These are phyloP conservation scores for Pediacus dermestoides DNA, from an alignment of 2,888 invertebrate species.

Conservation along the genomic window DNA sequence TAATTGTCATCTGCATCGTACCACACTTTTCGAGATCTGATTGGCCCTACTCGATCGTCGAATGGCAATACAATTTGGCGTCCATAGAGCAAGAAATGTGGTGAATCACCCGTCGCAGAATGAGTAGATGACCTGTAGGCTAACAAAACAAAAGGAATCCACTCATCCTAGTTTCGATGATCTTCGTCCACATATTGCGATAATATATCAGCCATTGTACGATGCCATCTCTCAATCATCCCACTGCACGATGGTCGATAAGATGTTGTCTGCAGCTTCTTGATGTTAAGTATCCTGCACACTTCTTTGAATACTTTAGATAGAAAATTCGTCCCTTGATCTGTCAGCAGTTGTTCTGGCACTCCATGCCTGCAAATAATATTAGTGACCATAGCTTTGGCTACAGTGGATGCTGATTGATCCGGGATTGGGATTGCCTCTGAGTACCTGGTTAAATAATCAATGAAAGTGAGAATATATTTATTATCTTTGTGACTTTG, in stretches of 20 bases:
- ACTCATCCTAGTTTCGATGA: conserved; percentile 32
- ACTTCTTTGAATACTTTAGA: conserved; percentile 30
- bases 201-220: conserved; percentile 31
- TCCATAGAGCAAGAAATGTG: conserved; percentile 27
- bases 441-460: conserved; percentile 30
- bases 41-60: conserved; percentile 20
- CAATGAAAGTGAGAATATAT: conserved; percentile 34
- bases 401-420: conserved; percentile 30
- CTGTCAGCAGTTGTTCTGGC: conserved; percentile 33
- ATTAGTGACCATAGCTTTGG: conserved; percentile 26
- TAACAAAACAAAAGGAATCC: conserved; percentile 31
- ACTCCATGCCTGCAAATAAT: conserved; percentile 32
- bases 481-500: conserved; percentile 24
- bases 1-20: conserved; percentile 19
- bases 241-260: conserved; percentile 37
- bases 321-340: conserved; percentile 32
- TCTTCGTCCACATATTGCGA: conserved; percentile 29
- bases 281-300: conserved; percentile 27
- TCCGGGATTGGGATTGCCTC: conserved; percentile 34
- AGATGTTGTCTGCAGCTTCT: conserved; percentile 29
- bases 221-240: conserved; percentile 34
- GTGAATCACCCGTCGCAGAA: conserved; percentile 22
- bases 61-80: conserved; percentile 27
- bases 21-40: conserved; percentile 8
- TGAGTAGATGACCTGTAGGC: conserved; percentile 24